phyloP scores from a whole-genome alignment of 2,797 vertebrate species.

The Carcharodon carcharias region DNA sequence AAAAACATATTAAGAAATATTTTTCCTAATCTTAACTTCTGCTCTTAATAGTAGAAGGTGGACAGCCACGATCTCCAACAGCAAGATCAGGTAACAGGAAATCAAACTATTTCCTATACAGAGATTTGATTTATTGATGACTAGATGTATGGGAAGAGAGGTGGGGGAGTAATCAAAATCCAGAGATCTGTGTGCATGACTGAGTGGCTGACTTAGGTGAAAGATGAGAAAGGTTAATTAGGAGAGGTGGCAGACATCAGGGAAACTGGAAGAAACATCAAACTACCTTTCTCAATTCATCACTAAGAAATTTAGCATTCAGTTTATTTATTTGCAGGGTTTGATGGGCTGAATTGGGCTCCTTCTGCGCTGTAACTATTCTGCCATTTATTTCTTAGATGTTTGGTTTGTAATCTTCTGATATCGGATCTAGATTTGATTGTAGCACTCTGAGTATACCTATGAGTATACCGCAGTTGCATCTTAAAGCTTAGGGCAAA shows the following conservation, averaged over 20 bases:
- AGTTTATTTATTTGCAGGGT: not conserved
- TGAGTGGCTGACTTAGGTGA: not conserved
- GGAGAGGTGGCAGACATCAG: not conserved
- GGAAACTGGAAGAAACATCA: not conserved
- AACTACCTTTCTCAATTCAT: too few species aligned
- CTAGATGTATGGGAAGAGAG: not conserved
- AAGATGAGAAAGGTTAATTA: not conserved
- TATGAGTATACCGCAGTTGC: not conserved
- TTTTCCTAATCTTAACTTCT: not conserved
- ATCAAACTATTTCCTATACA: not conserved
- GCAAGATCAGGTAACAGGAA: not conserved
- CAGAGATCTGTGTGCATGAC: not conserved
- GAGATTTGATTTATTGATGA: not conserved
- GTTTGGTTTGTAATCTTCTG: not conserved
- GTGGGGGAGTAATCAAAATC: not conserved
- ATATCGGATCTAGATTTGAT: not conserved
- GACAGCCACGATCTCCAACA: not conserved
- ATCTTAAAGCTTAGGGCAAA: not conserved
- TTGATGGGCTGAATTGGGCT: not conserved
- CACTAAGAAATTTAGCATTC: not conserved
- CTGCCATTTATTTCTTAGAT: not conserved
- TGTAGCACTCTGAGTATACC: too few species aligned
- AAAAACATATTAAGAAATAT: not conserved
- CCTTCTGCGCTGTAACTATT: not conserved
- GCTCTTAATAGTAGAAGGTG: constrained; percentile 8